Conservation (phyloP, 2,113 vertebrate species). For the Sebastes fasciatus region DNA sequence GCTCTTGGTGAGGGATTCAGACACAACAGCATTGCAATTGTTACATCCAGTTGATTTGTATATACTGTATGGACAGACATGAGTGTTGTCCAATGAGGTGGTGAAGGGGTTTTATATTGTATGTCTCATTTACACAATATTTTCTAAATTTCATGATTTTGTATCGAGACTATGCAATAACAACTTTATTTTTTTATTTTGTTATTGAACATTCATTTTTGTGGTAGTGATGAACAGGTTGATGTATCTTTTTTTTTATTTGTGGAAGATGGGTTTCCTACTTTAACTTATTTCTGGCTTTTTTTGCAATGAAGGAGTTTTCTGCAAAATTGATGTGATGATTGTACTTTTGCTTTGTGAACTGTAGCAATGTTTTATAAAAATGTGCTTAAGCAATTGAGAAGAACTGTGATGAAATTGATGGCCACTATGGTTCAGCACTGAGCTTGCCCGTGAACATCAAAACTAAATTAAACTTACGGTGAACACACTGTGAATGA, state of each 20-base stretch:
- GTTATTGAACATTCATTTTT: not conserved
- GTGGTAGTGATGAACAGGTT: not conserved
- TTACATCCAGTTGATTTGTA: too few relatives aligned
- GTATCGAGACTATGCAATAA: not conserved
- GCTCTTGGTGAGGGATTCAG: not conserved
- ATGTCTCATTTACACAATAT: not conserved
- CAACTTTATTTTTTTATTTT: not conserved
- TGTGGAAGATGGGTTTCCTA: not conserved
- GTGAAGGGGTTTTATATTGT: not conserved
- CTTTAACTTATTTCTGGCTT: not conserved
- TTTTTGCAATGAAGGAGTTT: not conserved
- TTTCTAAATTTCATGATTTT: not conserved
- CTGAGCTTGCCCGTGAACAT: not conserved
- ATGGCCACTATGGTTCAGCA: not conserved
- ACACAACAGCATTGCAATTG: not conserved
- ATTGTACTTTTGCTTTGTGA: not conserved
- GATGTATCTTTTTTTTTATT: not conserved
- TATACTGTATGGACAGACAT: too few relatives aligned
- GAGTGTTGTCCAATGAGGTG: too few relatives aligned
- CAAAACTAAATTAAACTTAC: not conserved
- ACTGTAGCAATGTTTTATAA: not conserved
- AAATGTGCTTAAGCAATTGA: not conserved
- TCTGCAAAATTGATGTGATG: not conserved
- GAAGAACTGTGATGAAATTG: not conserved
- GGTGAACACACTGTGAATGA: too few relatives aligned